Evolutionary conservation across 2,797 vertebrate species (phyloP), one percentile per base, ranked within the genome.

Genomic region (Silurus aristotelis): DNA sequence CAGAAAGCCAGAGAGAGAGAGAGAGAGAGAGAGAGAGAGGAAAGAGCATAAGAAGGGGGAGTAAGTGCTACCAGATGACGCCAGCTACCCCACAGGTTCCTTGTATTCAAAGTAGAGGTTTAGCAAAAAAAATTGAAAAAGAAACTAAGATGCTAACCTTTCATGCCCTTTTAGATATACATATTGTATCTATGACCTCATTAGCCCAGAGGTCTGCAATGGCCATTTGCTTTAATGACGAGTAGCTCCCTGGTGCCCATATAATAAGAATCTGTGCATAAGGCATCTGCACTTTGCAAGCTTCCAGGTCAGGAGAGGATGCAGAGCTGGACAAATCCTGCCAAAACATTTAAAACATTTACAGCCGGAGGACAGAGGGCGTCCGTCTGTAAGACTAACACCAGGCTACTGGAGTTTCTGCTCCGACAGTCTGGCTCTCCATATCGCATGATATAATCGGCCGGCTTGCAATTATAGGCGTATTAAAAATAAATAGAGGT

Each of bases 31-130:
- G 46, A 83, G 27, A 52, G 80, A 85, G 80, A 66, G 60, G 22
- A 38, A 58, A 31, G 73, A 75, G 85, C 73, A 78, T 27, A 48
- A 60, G 43, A 38, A 70, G 76, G 77, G 86, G 76, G 68, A 84
- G 90, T 94, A 93, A 93, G 92, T 63, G 87, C 89, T 91, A 91
- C 92, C 93, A 95, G 93, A 94, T 94, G 94, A 89, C n/a, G 5
- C 72, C 2, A 70, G 86, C 38, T 76, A 86, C 83, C 89, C 80
- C 84, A 84, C 79, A 79, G 83, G 77, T 75, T 88, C 64, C 14
- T 46, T 48, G 77, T 84, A 84, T 89, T 75, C 46, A 9, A 80
- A 60, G 82, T 66, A 61, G 52, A 31, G 56, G 43, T 68, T 75
- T 27, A 66, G 38, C 25, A 13, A 48, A 4, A 20, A n/a, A n/a